phyloP scores from a whole-genome alignment of 2,888 invertebrate genomes.

The Volucella bombylans region DNA sequence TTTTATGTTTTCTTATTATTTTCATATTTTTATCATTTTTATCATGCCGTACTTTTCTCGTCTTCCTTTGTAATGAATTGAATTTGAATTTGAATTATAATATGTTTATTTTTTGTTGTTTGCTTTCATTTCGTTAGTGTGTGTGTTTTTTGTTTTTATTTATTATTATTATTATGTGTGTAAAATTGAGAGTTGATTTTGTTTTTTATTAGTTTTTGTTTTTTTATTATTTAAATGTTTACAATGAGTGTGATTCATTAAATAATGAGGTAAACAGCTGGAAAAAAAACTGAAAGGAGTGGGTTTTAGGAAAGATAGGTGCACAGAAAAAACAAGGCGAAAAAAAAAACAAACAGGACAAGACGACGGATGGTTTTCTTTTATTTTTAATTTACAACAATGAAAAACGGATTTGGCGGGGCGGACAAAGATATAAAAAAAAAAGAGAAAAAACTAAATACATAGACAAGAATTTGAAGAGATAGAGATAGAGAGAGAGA shows the following conservation, averaged over 20 bases:
- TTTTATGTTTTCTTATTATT: constrained; percentile 62
- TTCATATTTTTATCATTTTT: constrained; percentile 64
- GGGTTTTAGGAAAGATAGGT: constrained; percentile 28
- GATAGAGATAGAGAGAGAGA: no score
- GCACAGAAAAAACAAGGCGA: constrained; percentile 20
- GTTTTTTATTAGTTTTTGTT: no score
- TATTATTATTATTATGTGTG: constrained; percentile 76
- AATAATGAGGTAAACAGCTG: constrained; percentile 35
- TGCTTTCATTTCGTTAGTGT: constrained; percentile 39
- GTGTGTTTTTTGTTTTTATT: constrained; percentile 43
- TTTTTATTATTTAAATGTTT: constrained; percentile 37
- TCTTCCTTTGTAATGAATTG: constrained; percentile 35
- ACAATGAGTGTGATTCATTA: constrained; percentile 52
- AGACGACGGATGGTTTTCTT: constrained; percentile 12
- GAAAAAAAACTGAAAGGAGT: constrained; percentile 9
- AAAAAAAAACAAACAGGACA: constrained; percentile 34
- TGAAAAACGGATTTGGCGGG: constrained; percentile 4
- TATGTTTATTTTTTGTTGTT: no score
- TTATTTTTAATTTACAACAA: no score
- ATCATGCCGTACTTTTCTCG: constrained; percentile 54
- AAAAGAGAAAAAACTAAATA: constrained; percentile 51
- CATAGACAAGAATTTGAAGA: constrained; percentile 20
- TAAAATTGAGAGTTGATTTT: constrained; percentile 78
- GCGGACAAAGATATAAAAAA: constrained; percentile 37
- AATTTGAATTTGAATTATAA: no score